A percentile compares a stretch with the other conserved stretches of the same genome.
These are phyloP conservation scores for Aspiorhynchus laticeps DNA, from an alignment of 2,113 vertebrate species.

Conservation along the genomic window DNA sequence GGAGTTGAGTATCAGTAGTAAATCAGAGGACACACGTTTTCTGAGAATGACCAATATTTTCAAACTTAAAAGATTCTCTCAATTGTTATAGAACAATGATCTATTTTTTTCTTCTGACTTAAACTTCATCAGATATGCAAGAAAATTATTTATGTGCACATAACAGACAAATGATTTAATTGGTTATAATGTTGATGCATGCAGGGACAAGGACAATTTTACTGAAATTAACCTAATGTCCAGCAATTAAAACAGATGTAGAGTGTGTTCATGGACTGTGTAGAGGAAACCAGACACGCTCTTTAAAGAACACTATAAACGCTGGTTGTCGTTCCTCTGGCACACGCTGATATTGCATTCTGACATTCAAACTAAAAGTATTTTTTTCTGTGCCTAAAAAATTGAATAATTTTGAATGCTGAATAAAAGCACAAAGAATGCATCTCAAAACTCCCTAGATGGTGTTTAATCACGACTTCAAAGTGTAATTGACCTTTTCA, in stretches of 20 bases:
- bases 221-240: background rate
- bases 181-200: conserved; percentile 18
- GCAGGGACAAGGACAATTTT: background rate
- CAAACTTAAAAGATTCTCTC: background rate
- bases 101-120: background rate
- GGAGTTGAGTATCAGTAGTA: background rate
- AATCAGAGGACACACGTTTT: background rate
- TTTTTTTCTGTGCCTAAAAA: conserved; percentile 20
- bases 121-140: background rate
- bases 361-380: conserved; percentile 26
- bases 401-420: conserved; percentile 42
- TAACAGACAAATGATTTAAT: conserved; percentile 19
- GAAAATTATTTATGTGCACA: conserved; percentile 22
- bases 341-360: background rate
- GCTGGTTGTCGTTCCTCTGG: background rate
- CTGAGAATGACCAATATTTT: background rate
- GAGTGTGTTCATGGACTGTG: conserved; percentile 12
- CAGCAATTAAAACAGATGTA: background rate
- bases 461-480: conserved; percentile 75
- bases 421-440: conserved; percentile 59
- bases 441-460: conserved; percentile 58
- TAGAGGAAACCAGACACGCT: background rate
- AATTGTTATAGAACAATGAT: background rate
- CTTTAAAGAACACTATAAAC: background rate
- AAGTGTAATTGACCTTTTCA: conserved; percentile 76